Evolutionary conservation across 2,888 invertebrate species (phyloP).

Genomic region (Lordiphosa fenestrarum): DNA sequence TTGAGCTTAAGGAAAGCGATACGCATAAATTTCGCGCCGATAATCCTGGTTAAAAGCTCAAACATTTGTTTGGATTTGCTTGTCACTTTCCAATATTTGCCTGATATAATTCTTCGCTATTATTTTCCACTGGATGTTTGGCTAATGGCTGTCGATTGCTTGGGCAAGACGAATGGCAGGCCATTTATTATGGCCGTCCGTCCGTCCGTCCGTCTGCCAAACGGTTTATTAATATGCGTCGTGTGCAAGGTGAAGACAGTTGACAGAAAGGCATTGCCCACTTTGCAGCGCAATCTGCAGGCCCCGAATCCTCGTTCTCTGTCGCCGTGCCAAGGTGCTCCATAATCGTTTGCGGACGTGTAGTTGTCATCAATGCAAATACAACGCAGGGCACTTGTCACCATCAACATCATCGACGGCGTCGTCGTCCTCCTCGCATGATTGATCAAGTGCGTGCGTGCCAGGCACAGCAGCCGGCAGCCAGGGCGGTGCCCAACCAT

Average conservation of each 20-base stretch:
- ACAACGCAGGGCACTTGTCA: constrained; percentile 60
- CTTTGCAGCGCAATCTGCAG: constrained; percentile 45
- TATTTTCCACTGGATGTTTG: constrained; percentile 25
- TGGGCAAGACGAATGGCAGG: constrained; percentile 53
- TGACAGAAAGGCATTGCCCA: constrained; percentile 33
- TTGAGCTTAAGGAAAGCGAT: constrained; percentile 55
- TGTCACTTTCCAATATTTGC: constrained; percentile 40
- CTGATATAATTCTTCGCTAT: constrained; percentile 29
- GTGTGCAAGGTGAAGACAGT: constrained; percentile 44
- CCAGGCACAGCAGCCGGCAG: constrained; percentile 52
- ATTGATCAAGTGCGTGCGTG: constrained; percentile 73
- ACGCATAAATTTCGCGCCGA: constrained; percentile 66
- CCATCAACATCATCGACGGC: constrained; percentile 21
- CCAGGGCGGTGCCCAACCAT: constrained; percentile 49
- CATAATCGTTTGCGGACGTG: constrained; percentile 68
- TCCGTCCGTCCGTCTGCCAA: constrained; percentile 49
- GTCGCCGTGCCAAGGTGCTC: constrained; percentile 46
- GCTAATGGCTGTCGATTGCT: constrained; percentile 64
- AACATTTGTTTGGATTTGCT: constrained; percentile 69
- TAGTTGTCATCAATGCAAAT: constrained; percentile 71
- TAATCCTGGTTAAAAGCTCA: constrained; percentile 70
- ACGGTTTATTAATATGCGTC: constrained; percentile 67
- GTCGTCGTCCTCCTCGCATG: constrained; percentile 52
- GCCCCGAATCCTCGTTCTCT: constrained; percentile 26
- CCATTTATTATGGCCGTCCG: constrained; percentile 53